phyloP scores from a whole-genome alignment of 1,140 invertebrate species.

The Notospermus geniculatus region DNA sequence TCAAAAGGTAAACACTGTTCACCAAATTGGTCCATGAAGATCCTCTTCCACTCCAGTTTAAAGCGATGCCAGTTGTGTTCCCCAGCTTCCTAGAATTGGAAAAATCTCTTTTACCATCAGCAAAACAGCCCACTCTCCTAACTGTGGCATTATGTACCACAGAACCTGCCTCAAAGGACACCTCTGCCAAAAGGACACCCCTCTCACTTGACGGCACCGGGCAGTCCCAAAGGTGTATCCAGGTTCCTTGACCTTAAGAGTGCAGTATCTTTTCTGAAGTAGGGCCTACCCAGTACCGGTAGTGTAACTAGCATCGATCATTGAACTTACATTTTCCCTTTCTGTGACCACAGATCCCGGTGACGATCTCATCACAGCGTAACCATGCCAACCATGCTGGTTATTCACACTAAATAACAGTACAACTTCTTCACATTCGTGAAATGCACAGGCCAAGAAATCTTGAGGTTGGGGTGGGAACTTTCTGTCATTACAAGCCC shows the following conservation, averaged over 20 bases:
- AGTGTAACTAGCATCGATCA: too few relatives aligned
- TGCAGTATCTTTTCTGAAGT: too few relatives aligned
- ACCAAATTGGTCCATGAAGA: constrained; percentile 30
- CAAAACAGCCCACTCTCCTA: background rate
- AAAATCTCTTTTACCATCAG: background rate
- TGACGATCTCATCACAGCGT: constrained; percentile 25
- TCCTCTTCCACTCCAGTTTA: constrained; percentile 31
- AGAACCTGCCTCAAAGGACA: too few relatives aligned
- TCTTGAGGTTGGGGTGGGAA: constrained; percentile 31
- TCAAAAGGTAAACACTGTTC: constrained; percentile 35
- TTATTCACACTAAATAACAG: constrained; percentile 45
- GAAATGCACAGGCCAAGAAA: constrained; percentile 24
- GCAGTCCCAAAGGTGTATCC: too few relatives aligned
- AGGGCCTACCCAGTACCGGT: too few relatives aligned
- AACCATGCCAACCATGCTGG: constrained; percentile 46
- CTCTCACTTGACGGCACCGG: too few relatives aligned
- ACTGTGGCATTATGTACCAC: too few relatives aligned
- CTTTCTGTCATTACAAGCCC: constrained; percentile 36
- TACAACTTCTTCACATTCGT: constrained; percentile 25
- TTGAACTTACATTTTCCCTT: too few relatives aligned
- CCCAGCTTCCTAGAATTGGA: background rate
- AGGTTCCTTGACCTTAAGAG: too few relatives aligned
- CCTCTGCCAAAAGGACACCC: too few relatives aligned
- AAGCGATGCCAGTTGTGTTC: constrained; percentile 33
- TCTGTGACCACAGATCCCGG: background rate